Conservation (phyloP, 2,113 vertebrate genomes). For the Hemiprocne comata region DNA sequence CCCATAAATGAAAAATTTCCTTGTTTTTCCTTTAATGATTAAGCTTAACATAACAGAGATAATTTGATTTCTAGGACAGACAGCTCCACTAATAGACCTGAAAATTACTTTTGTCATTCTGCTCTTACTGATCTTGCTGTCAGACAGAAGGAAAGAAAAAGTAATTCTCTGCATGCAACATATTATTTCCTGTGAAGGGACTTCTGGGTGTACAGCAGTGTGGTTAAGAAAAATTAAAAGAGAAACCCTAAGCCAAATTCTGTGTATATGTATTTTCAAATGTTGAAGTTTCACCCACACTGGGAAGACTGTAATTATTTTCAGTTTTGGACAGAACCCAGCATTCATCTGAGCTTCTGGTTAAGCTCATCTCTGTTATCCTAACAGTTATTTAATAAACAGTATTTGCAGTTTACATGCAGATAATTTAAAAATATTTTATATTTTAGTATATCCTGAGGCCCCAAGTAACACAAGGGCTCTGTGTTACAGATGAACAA, state of each 20-base stretch:
- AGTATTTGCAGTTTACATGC: neutral
- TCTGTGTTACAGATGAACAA: neutral
- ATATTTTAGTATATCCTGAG: neutral
- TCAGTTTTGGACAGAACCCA: constrained; percentile 39
- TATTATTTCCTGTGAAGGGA: neutral
- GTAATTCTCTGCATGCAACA: neutral
- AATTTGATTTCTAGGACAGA: neutral
- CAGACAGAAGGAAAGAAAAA: neutral
- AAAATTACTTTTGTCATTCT: neutral
- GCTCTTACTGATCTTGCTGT: neutral
- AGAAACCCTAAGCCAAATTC: neutral
- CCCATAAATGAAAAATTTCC: neutral
- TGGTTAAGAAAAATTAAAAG: neutral
- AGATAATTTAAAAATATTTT: neutral
- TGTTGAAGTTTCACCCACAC: neutral
- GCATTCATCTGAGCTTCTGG: constrained; percentile 42
- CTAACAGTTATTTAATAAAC: constrained; percentile 34
- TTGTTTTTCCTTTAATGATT: neutral
- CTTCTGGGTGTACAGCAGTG: neutral
- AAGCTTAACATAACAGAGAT: neutral
- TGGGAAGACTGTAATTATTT: constrained; percentile 13
- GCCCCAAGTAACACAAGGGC: neutral
- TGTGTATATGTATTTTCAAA: neutral
- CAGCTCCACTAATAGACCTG: neutral
- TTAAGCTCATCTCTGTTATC: constrained; percentile 43